Evolutionary conservation across 2,113 vertebrate genomes (phyloP).

Genomic region (Orcinus orca): DNA sequence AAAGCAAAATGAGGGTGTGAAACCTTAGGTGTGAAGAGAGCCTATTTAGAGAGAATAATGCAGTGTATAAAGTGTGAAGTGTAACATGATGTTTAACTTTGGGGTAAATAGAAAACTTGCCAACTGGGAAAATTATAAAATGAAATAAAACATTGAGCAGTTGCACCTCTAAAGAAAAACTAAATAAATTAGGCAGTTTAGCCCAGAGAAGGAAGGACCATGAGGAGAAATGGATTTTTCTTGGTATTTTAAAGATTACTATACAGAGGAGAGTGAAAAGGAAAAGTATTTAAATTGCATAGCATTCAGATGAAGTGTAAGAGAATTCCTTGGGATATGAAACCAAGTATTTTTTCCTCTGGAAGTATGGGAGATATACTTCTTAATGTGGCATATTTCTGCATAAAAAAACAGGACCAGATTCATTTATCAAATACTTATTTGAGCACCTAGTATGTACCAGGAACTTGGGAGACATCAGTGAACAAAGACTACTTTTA

Average conservation of each 20-base stretch:
- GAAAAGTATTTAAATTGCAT: constrained; percentile 1
- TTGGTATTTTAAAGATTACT: constrained; percentile 1
- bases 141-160: neutral
- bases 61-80: neutral
- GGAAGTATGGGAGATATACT: neutral
- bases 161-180: neutral
- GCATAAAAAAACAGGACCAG: constrained; percentile 14
- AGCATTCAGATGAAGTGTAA: constrained; percentile 6
- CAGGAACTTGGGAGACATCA: neutral
- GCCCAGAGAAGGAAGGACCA: neutral
- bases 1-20: neutral
- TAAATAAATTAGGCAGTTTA: neutral
- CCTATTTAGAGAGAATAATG: neutral
- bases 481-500: constrained; percentile 21
- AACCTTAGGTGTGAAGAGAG: neutral
- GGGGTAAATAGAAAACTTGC: neutral
- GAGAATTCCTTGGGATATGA: neutral
- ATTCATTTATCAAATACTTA: neutral
- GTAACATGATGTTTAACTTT: neutral
- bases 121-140: neutral
- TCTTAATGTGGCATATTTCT: constrained; percentile 4
- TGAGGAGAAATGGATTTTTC: neutral
- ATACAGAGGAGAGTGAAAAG: neutral
- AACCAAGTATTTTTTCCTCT: neutral
- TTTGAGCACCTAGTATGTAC: neutral